Percentiles rank a stretch among this genome's conserved stretches.
Conservation (phyloP, 2,113 vertebrate genomes). For the Archocentrus centrarchus region DNA sequence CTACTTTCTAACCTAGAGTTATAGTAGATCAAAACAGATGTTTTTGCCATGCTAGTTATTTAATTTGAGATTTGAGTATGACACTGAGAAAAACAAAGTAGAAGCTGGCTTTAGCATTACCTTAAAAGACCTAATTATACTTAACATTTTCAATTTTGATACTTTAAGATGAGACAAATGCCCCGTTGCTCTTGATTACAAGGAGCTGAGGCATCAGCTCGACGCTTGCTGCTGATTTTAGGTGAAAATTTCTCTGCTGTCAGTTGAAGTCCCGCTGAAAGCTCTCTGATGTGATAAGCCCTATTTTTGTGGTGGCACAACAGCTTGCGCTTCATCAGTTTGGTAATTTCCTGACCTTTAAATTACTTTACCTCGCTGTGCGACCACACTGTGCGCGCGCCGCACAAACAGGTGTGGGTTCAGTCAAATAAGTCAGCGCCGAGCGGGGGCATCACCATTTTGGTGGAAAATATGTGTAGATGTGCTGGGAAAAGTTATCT, state of each 20-base stretch:
- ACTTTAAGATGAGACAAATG: neutral
- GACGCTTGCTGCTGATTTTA: slow-evolving; percentile 38
- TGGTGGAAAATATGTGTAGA: neutral
- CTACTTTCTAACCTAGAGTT: neutral
- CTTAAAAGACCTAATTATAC: neutral
- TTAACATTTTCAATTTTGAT: neutral
- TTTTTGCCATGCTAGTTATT: neutral
- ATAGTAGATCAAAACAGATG: neutral
- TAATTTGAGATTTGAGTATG: neutral
- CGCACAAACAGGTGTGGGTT: neutral
- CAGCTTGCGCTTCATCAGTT: neutral
- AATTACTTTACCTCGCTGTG: neutral
- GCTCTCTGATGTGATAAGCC: neutral
- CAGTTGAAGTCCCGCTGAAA: neutral
- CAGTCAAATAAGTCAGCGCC: neutral
- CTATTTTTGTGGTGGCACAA: neutral
- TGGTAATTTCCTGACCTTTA: slow-evolving; percentile 5
- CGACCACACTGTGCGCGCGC: neutral
- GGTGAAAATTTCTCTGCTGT: slow-evolving; percentile 6
- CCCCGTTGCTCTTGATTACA: neutral
- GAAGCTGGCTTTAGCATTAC: neutral
- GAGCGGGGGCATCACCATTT: neutral
- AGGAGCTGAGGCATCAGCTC: neutral
- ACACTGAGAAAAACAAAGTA: neutral
- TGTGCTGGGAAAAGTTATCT: neutral